Conservation (phyloP, 2,113 vertebrate species). For the Xenopus tropicalis region UCB_Xtro_10.0 CM004450.2:84993001-84993500, state of each 20-base stretch:
- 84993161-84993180: background rate
- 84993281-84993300: background rate
- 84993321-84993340: background rate
- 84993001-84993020: no score
- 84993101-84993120: background rate
- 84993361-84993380: conserved; percentile 19
- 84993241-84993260: background rate
- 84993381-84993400: background rate
- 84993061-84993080: no score
- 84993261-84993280: background rate
- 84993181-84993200: background rate
- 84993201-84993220: background rate
- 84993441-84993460: background rate
- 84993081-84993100: no score
- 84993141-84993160: conserved; percentile 48
- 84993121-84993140: background rate
- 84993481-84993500: background rate
- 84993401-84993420: conserved; percentile 1
- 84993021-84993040: no score
- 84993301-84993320: conserved; percentile 23
- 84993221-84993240: conserved; percentile 1
- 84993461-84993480: background rate
- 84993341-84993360: conserved; percentile 16
- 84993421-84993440: background rate
- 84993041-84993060: no score